These are phyloP conservation scores for Iguana delicatissima DNA, from an alignment of 2,797 vertebrate genomes.

Conservation along the genomic window DNA sequence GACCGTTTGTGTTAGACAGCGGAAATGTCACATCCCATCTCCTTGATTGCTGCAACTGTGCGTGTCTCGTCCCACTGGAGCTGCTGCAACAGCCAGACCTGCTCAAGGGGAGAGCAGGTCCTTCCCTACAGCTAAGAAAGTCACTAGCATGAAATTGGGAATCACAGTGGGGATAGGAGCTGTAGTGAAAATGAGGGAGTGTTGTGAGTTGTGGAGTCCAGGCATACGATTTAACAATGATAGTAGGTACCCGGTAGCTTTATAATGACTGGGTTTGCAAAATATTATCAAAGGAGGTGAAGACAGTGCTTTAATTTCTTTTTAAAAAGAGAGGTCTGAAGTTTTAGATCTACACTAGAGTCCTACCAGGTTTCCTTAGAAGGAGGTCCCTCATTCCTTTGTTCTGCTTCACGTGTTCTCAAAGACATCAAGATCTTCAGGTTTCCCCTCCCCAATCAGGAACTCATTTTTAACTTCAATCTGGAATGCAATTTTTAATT, in stretches of 20 bases:
- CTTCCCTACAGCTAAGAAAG: neutral
- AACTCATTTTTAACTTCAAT: neutral
- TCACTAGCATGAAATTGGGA: neutral
- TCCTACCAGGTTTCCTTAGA: neutral
- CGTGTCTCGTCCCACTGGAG: neutral
- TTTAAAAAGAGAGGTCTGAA: neutral
- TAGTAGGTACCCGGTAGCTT: neutral
- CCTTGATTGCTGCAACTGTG: constrained; percentile 20
- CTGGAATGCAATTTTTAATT: neutral
- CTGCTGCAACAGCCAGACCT: neutral
- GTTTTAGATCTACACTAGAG: too few relatives aligned
- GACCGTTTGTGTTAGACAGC: constrained; percentile 1
- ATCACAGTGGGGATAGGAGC: neutral
- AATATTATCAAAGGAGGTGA: neutral
- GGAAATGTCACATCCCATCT: constrained; percentile 19
- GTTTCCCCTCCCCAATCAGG: too few relatives aligned
- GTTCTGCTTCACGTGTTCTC: neutral
- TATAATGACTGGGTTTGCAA: neutral
- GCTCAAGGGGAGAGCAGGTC: neutral
- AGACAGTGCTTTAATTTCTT: too few relatives aligned
- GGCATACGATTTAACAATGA: neutral
- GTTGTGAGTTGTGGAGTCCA: neutral
- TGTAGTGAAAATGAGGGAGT: neutral
- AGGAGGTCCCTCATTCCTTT: too few relatives aligned
- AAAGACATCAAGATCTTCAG: neutral